Base-by-base conservation (phyloP, 2,888 invertebrate species). In the Pteria penguin region DNA sequence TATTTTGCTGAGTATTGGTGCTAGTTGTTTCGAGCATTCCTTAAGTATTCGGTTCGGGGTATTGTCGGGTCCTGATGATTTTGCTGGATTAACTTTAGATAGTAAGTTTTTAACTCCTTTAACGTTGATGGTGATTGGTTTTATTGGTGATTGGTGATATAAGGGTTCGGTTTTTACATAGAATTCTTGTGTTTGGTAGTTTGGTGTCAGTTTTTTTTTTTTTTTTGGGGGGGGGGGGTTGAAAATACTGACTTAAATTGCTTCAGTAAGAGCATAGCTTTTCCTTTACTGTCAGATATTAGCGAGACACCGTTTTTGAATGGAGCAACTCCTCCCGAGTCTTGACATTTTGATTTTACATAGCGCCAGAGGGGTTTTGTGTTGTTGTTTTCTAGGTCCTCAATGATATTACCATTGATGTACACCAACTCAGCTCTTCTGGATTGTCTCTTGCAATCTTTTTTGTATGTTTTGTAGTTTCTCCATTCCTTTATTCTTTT, bases 321-420 rank as follows among this genome's bases (percentile, higher is more conserved):
- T n/a, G 76, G 78, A 11, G 78, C 70, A 2, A 70, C 31, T 4
- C 70, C 73, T 1, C 54, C 26, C 11, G 57, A 62, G 29, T 77
- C 61, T 63, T 77, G 57, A 1, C 62, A 27, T 45, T 76, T 76
- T 26, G 36, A 55, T 75, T 76, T 55, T 29, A 31, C 32, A 55
- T 72, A 60, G 26, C 24, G 74, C 62, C 57, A 79, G 54, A 77
- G 77, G 4, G 77, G 72, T 72, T 79, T 81, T 18, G 72, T 71
- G 69, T 77, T 79, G 29, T 79, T 79, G 5, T 76, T 52, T 69
- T 78, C 27, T 8, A 79, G 73, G 0, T 74, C 77, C 36, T 81
- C 77, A 32, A 71, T 65, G 18, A 79, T 75, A 11, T 66, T 29
- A 3, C 57, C 36, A 24, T 76, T 73, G n/a, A 74, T 32, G 36